These are phyloP conservation scores for Carollia perspicillata DNA, from an alignment of 2,113 vertebrate species.

Conservation along the genomic window DNA sequence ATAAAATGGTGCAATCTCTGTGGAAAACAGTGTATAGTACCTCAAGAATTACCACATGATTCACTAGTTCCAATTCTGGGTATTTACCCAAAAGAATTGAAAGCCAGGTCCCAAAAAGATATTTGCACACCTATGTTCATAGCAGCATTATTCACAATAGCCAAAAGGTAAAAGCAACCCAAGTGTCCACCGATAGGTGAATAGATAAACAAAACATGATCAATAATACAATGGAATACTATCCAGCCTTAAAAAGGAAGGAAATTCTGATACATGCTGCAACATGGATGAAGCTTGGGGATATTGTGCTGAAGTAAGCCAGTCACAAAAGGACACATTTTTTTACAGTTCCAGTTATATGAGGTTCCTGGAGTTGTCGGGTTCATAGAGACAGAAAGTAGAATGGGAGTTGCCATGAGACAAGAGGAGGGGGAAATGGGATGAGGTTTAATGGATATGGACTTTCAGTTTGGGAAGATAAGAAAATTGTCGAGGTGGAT, in stretches of 20 bases:
- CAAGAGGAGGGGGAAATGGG: no score
- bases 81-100: neutral
- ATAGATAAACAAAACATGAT: accelerated
- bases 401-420: neutral
- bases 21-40: neutral
- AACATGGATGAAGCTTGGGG: neutral
- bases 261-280: neutral
- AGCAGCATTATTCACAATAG: neutral
- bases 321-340: neutral
- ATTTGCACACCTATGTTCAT: neutral
- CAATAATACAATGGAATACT: no score
- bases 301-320: neutral
- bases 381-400: neutral
- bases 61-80: neutral
- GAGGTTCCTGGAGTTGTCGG: neutral
- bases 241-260: neutral
- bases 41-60: neutral
- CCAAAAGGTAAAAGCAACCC: neutral
- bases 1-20: neutral
- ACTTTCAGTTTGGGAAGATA: neutral
- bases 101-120: neutral
- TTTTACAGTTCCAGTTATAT: accelerated
- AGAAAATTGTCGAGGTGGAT: neutral
- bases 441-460: neutral
- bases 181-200: neutral